Evolutionary conservation across 2,888 invertebrate species (phyloP).

Genomic region (Himalopsyche kuldschensis): DNA sequence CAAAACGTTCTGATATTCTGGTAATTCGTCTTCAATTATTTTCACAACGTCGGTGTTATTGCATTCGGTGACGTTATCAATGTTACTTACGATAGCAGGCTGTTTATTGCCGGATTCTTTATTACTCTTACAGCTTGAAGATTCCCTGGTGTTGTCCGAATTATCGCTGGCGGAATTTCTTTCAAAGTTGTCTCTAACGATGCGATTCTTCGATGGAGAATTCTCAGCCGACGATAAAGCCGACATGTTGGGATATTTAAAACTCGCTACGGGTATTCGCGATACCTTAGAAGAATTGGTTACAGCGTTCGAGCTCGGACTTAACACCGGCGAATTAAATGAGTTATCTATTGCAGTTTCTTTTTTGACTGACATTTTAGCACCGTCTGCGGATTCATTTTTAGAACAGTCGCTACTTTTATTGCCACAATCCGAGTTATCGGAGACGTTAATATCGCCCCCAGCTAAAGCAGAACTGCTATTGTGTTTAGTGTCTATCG

Average conservation of each 20-base stretch:
- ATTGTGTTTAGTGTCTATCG: slow-evolving; percentile 31
- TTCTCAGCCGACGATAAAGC: slow-evolving; percentile 35
- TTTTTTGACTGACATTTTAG: background rate
- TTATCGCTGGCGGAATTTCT: slow-evolving; percentile 44
- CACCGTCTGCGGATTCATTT: slow-evolving; percentile 39
- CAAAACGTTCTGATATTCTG: slow-evolving; percentile 53
- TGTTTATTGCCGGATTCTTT: slow-evolving; percentile 37
- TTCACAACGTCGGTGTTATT: background rate
- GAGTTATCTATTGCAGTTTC: slow-evolving; percentile 16
- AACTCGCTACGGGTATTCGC: slow-evolving; percentile 56
- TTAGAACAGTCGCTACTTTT: slow-evolving; percentile 42
- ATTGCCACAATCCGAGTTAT: slow-evolving; percentile 26
- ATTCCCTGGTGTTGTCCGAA: slow-evolving; percentile 46
- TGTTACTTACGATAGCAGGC: background rate
- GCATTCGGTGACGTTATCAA: slow-evolving; percentile 42
- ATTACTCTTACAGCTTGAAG: slow-evolving; percentile 19
- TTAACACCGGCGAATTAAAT: slow-evolving; percentile 45
- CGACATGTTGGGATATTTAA: slow-evolving; percentile 50
- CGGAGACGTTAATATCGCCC: background rate
- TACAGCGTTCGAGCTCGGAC: slow-evolving; percentile 27
- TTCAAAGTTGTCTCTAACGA: slow-evolving; percentile 25
- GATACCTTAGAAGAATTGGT: slow-evolving; percentile 48
- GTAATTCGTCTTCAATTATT: slow-evolving; percentile 44
- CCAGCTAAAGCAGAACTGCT: slow-evolving; percentile 6
- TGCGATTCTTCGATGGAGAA: slow-evolving; percentile 36